Base-by-base conservation (phyloP, 2,113 vertebrate genomes). In the Cariama cristata region DNA sequence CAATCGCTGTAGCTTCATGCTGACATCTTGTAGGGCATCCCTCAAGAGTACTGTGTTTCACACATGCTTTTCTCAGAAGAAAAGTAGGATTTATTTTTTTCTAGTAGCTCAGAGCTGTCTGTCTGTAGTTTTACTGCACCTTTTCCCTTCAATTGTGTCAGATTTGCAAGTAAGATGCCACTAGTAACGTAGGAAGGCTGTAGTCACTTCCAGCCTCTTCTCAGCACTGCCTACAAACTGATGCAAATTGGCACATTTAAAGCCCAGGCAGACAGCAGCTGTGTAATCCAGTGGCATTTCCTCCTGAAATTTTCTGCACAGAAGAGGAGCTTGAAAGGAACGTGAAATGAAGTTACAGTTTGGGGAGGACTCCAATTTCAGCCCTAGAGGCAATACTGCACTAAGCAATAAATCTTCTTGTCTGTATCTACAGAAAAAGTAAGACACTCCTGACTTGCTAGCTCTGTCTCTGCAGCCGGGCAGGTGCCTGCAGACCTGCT, bases 281-380 rank as follows among this genome's bases (percentile, higher is more conserved):
- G 92, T 86, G 88, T 74, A 90, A 94, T 94, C 90, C 96, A 95
- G 95, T 94, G 95, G 92, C 90, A 95, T 97, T 97, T 96, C 92
- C 86, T 95, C 66, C 85, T 90, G 24, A 96, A 88, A 93, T 93
- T 82, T 94, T 95, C 64, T 93, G 63, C 63, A 24, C 32, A 71
- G 92, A 79, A 96, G 53, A 94, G 67, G 85, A 91, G 58, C 92
- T 95, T 93, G 92, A 92, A 93, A 93, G 74, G 93, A 84, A 71
- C 75, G 30, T 27, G 11, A 85, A 88, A 84, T 93, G 62, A 96
- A 95, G 87, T 79, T 94, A 90, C 87, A 90, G 63, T 92, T 30
- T 76, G 45, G 90, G 79, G 95, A 97, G 81, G 88, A 89, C 94
- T 88, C 69, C 84, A 86, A 32, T 93, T 91, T 53, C 84, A 97